These are phyloP conservation scores for Xiphophorus couchianus DNA, from an alignment of 2,113 vertebrate genomes.

Conservation along the genomic window DNA sequence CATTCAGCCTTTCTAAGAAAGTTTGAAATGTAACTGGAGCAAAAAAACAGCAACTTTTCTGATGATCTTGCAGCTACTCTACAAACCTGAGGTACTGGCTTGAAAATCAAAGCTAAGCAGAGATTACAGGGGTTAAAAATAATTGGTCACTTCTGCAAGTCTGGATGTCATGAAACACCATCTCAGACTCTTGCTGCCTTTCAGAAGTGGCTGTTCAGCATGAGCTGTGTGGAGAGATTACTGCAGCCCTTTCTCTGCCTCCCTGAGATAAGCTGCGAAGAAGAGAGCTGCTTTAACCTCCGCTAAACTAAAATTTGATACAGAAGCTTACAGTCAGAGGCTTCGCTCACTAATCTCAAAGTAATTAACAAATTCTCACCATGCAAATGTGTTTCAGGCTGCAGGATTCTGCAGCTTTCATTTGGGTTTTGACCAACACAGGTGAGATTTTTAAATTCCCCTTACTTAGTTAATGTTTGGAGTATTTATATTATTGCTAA, in stretches of 20 bases:
- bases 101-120: conserved; percentile 8
- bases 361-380: conserved; percentile 63
- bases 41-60: background rate
- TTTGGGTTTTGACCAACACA: background rate
- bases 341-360: conserved; percentile 47
- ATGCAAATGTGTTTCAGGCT: conserved; percentile 29
- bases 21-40: background rate
- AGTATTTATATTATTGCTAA: background rate
- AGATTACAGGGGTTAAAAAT: conserved; percentile 19
- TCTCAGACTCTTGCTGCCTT: conserved; percentile 8
- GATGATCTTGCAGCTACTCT: background rate
- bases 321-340: conserved; percentile 37
- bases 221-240: conserved; percentile 26
- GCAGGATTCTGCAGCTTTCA: conserved; percentile 32
- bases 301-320: conserved; percentile 43
- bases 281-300: conserved; percentile 53
- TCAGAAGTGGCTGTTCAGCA: conserved; percentile 17
- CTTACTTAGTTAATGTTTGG: background rate
- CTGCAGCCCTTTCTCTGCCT: conserved; percentile 41
- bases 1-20: background rate
- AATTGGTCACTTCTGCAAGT: conserved; percentile 1
- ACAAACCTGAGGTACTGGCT: background rate
- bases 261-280: conserved; percentile 41
- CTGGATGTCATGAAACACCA: conserved; percentile 34
- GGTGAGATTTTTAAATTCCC: conserved; percentile 6